Conservation (phyloP, 1,140 invertebrate species). For the Parasteatoda tepidariorum region DNA sequence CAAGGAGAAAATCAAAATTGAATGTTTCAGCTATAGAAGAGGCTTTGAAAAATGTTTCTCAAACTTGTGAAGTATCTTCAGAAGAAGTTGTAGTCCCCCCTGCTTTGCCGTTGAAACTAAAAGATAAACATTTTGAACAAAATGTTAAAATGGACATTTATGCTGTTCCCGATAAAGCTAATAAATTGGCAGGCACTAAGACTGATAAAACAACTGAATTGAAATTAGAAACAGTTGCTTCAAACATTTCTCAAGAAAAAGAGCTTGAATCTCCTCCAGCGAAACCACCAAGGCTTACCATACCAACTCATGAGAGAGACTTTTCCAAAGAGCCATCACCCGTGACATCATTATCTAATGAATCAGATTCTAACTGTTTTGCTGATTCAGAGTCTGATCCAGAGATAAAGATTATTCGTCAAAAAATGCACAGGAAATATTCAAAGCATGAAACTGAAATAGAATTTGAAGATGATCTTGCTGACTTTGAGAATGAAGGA, state of each 20-base stretch:
- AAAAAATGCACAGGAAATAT: constrained; percentile 33
- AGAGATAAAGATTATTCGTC: constrained; percentile 38
- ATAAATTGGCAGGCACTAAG: neutral
- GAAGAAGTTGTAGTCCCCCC: constrained; percentile 4
- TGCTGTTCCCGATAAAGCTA: constrained; percentile 26
- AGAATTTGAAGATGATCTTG: neutral
- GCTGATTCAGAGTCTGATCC: constrained; percentile 56
- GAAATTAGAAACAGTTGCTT: neutral
- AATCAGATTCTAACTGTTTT: constrained; percentile 56
- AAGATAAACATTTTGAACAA: constrained; percentile 6
- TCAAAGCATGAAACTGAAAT: constrained; percentile 10
- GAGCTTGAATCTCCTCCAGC: neutral
- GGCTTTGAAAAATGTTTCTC: constrained; percentile 36
- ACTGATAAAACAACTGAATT: neutral
- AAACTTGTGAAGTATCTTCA: neutral
- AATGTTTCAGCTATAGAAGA: constrained; percentile 41
- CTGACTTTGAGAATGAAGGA: neutral
- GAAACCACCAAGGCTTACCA: constrained; percentile 33
- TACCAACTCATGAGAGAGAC: neutral
- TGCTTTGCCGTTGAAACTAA: constrained; percentile 30
- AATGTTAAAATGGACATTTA: constrained; percentile 6
- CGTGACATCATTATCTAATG: constrained; percentile 37
- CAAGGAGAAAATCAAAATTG: constrained; percentile 51
- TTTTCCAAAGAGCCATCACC: constrained; percentile 47
- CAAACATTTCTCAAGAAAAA: neutral